Percentiles rank a stretch among this genome's conserved stretches.
Conservation (phyloP, 2,888 invertebrate genomes). For the Noctuana brunneofusca region DNA sequence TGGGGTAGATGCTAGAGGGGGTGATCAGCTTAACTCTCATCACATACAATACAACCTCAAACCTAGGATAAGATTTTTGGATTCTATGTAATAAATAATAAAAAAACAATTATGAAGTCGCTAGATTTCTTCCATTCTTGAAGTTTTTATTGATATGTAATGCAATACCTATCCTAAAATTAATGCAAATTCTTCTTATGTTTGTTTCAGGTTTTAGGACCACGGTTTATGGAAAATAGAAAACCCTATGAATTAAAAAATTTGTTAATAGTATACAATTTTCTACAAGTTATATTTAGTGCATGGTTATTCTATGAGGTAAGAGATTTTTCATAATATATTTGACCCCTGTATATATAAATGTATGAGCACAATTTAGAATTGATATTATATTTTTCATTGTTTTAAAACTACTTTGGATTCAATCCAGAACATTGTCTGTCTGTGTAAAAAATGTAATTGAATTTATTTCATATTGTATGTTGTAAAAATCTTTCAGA, state of each 20-base stretch:
- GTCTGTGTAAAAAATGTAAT: too few species aligned
- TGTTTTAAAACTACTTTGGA: not conserved
- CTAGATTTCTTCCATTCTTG: too few species aligned
- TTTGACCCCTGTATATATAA: slow-evolving; percentile 45
- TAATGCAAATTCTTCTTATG: slow-evolving; percentile 27
- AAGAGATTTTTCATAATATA: slow-evolving; percentile 51
- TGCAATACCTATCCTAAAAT: not conserved
- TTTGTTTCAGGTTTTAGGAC: slow-evolving; percentile 88
- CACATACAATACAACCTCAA: too few species aligned
- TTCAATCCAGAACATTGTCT: not conserved
- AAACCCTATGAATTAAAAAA: slow-evolving; percentile 93
- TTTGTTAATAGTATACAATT: slow-evolving; percentile 90
- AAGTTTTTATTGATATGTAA: not conserved
- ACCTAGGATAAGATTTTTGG: too few species aligned
- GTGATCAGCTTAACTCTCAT: too few species aligned
- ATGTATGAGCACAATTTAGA: not conserved
- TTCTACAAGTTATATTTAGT: slow-evolving; percentile 95
- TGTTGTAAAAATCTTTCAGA: too few species aligned
- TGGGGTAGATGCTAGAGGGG: too few species aligned
- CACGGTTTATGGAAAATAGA: slow-evolving; percentile 94
- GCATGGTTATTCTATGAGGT: slow-evolving; percentile 96
- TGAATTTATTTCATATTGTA: too few species aligned
- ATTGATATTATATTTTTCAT: not conserved
- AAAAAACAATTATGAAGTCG: too few species aligned
- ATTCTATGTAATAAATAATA: too few species aligned